Conservation (phyloP, 2,888 invertebrate genomes). For the Oxycera nigricornis region DNA sequence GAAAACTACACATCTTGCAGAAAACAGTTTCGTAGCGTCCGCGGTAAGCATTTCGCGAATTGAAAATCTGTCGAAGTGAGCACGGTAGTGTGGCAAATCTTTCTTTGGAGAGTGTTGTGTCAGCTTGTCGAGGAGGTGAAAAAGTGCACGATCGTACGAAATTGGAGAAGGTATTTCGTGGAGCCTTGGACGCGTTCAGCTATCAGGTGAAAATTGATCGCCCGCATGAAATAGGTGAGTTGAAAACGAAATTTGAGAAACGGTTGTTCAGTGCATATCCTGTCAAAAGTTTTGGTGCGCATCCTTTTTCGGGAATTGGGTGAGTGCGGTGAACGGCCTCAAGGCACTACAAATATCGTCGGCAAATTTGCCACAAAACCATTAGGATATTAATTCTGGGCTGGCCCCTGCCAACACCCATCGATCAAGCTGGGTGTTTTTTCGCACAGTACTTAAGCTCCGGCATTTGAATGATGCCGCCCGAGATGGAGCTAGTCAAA, state of each 20-base stretch:
- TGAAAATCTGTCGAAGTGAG: slow-evolving; percentile 5
- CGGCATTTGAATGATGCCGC: background rate
- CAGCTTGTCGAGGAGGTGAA: background rate
- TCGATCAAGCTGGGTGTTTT: background rate
- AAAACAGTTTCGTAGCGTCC: background rate
- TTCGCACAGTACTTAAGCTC: background rate
- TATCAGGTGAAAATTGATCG: background rate
- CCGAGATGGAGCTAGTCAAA: background rate
- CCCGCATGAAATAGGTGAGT: background rate
- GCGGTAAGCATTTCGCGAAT: background rate
- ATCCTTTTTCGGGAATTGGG: background rate
- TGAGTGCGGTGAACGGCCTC: background rate
- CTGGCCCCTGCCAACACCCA: too few species aligned
- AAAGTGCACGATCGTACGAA: slow-evolving; percentile 18
- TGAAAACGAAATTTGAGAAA: background rate
- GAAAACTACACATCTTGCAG: background rate
- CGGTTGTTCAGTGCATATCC: background rate
- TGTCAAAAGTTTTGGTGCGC: background rate
- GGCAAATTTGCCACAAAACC: too few species aligned
- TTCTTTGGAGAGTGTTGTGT: background rate
- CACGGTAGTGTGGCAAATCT: background rate
- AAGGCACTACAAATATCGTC: too few species aligned
- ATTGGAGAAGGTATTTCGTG: slow-evolving; percentile 11
- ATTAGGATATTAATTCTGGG: too few species aligned
- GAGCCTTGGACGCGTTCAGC: slow-evolving; percentile 16